Evolutionary conservation across 2,797 vertebrate species (phyloP).

Genomic region (Parambassis ranga): DNA sequence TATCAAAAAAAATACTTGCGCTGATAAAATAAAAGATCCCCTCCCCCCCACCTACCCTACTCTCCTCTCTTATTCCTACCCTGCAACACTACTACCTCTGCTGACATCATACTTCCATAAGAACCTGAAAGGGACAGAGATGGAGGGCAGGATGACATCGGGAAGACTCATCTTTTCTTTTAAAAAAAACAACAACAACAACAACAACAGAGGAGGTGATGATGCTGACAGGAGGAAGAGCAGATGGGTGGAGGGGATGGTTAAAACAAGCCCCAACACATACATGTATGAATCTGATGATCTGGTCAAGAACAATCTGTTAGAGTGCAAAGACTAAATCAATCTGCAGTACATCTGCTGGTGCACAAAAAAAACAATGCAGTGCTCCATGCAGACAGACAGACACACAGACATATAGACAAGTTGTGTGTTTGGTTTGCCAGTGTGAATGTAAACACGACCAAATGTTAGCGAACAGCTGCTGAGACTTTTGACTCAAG

Average conservation of each 20-base stretch:
- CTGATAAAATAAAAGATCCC: not conserved
- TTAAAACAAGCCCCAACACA: constrained; percentile 30
- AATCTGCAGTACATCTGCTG: constrained; percentile 3
- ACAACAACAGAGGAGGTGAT: not conserved
- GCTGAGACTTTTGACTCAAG: not conserved
- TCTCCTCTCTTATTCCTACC: not conserved
- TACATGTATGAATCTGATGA: constrained; percentile 20
- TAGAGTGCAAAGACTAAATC: not conserved
- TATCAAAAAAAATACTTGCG: constrained; percentile 23
- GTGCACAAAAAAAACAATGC: not conserved
- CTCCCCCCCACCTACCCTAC: not conserved
- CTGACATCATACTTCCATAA: constrained; percentile 28
- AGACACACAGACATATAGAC: not conserved
- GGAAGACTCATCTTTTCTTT: constrained; percentile 6
- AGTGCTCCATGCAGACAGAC: not conserved
- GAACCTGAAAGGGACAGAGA: not conserved
- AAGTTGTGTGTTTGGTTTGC: not conserved
- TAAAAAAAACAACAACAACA: not conserved
- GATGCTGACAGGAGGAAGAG: constrained; percentile 8
- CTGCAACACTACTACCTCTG: constrained; percentile 12
- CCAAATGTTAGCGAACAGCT: constrained; percentile 32
- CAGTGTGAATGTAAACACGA: constrained; percentile 16
- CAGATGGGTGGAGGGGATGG: constrained; percentile 24
- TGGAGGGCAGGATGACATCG: not conserved
- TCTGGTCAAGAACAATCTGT: constrained; percentile 17